Evolutionary conservation across 1,140 invertebrate species (phyloP).

Genomic region (Tachypleus tridentatus): DNA sequence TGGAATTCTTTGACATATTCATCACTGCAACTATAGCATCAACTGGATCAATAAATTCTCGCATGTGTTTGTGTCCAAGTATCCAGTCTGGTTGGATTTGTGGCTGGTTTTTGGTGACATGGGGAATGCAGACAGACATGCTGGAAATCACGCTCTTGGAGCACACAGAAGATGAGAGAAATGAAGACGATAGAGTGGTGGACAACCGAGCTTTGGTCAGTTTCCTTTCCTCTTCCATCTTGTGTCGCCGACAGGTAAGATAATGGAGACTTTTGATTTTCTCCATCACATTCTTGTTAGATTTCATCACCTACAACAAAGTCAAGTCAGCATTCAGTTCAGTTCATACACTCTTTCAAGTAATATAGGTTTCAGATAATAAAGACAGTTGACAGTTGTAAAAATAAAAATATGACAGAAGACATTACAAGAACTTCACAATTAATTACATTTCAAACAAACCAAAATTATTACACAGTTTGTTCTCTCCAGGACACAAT

Average conservation of each 20-base stretch:
- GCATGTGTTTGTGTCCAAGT: background rate
- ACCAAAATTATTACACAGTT: too few species aligned
- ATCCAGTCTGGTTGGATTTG: constrained; percentile 16
- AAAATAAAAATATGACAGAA: too few species aligned
- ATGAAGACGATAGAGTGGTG: too few species aligned
- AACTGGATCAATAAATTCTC: constrained; percentile 12
- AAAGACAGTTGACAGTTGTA: too few species aligned
- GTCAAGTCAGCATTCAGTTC: background rate
- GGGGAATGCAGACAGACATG: background rate
- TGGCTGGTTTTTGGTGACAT: background rate
- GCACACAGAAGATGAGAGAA: too few species aligned
- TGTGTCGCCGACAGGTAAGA: background rate
- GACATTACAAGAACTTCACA: too few species aligned
- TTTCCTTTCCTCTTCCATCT: background rate
- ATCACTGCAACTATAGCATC: constrained; percentile 11
- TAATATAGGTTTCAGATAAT: too few species aligned
- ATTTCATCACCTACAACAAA: constrained; percentile 8
- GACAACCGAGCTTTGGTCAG: background rate
- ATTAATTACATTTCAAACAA: too few species aligned
- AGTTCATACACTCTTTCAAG: too few species aligned
- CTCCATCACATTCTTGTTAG: background rate
- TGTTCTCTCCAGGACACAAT: background rate
- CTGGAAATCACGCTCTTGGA: too few species aligned
- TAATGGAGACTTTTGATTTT: constrained; percentile 7
- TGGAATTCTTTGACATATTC: background rate